phyloP scores from a whole-genome alignment of 1,140 invertebrate species.

The Aphelinus atriplicis region DNA sequence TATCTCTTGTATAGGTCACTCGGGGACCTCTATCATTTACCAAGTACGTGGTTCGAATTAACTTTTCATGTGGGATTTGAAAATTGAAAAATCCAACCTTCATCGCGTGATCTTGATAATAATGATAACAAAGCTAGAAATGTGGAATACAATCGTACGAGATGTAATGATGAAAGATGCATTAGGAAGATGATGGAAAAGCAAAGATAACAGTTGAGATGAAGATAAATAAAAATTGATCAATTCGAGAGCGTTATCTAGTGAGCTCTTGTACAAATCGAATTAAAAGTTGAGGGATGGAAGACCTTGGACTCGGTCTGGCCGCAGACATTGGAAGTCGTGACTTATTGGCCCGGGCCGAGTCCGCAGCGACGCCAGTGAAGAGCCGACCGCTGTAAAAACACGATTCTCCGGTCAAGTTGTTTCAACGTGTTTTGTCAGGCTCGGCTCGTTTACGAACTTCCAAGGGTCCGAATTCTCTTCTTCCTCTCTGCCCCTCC shows the following conservation, averaged over 20 bases:
- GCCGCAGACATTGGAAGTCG: conserved; percentile 16
- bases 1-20: too few relatives aligned
- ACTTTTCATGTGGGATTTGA: neutral
- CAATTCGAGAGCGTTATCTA: conserved; percentile 9
- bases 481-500: neutral
- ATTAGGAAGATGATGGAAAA: neutral
- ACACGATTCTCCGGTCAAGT: conserved; percentile 48
- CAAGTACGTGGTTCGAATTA: too few relatives aligned
- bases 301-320: conserved; percentile 12
- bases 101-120: neutral
- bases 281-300: conserved; percentile 32
- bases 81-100: neutral
- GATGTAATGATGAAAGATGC: neutral
- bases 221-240: neutral
- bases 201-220: neutral
- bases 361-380: neutral
- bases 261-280: conserved; percentile 26
- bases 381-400: conserved; percentile 43
- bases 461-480: neutral
- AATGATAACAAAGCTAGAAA: neutral
- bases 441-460: conserved; percentile 41
- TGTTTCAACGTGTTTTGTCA: conserved; percentile 52
- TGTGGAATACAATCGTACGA: neutral
- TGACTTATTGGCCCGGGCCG: conserved; percentile 48
- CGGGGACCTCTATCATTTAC: too few relatives aligned